Base-by-base conservation (phyloP, 2,888 invertebrate genomes). In the Dicyrtomina minuta region DNA sequence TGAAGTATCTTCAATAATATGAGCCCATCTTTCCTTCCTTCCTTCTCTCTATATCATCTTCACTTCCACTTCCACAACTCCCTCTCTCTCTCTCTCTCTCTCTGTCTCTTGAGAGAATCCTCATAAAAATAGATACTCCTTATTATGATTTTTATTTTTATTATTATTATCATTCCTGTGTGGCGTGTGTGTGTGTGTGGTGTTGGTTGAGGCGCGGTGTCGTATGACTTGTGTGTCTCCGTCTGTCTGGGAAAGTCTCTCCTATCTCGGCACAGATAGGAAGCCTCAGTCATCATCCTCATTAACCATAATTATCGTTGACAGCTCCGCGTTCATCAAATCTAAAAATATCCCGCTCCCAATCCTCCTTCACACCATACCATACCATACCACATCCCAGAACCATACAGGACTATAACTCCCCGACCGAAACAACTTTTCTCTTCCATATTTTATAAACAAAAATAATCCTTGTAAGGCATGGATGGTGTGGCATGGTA, bases 281-380 rank as follows among this genome's bases (percentile, higher is more conserved):
- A 17, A 58, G 20, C n/a, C 12, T 58, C n/a, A 58, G 58, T 60
- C 15, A 49, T 61, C 10, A 22, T 43, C 24, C 24, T 61, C 44
- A 61, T 61, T 26, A 15, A 43, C 26, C 46, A 39, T 64, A 51
- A 64, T 64, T 64, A 61, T 61, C 44, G 64, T 64, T 51, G 51
- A 51, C 51, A 51, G 26, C 33, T 22, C 39, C 26, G 53, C 20
- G 20, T 53, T 64, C 64, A 64, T 51, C 64, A 64, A 64, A 64
- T 51, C 39, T 51, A 64, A 51, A 64, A 64, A 64, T 64, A 64
- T 22, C 10, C 24, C 55, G 15, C 24, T 55, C 12, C 26, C 26
- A 26, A n/a, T n/a, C n/a, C n/a, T n/a, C n/a, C n/a, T n/a, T n/a
- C 13, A 10, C 55, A 12, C 24, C n/a, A 5, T 27, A 4, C 24